Evolutionary conservation across 2,888 invertebrate genomes (phyloP), one percentile per base, ranked within the genome.

Genomic region (Andrena bicolor): DNA sequence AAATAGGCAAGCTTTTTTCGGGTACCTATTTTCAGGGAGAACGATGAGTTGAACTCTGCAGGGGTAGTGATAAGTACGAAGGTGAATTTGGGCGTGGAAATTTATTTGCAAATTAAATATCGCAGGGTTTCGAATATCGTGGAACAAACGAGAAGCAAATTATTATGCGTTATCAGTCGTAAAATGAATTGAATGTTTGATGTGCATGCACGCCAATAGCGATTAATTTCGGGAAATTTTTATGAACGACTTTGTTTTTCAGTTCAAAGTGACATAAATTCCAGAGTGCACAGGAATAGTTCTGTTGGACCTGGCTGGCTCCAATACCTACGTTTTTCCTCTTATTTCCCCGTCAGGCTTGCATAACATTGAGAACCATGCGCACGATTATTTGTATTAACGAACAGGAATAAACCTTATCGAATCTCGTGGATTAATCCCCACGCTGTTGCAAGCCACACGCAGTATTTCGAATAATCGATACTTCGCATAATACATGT

Each of bases 91-190:
- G 23, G 60, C 2, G 35, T 10, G 13, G 41, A 26, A 60, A 70
- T 80, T 76, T 60, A 65, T 65, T 70, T 26, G 49, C 51, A 49
- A 60, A 77, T 76, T 35, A 48, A 60, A 65, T 60, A 51, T 51
- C 51, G 23, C n/a, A 48, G 53, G 16, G n/a, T 16, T 1, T 6
- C 0, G 49, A 8, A 35, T 69, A 53, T 53, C 8, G 8, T 2
- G 35, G 7, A 41, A 41, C 69, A 23, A 49, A 13, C 78, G 56
- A 10, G 7, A 51, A 61, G 26, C 41, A 80, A 70, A 76, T 76
- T 70, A 41, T 41, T 79, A 70, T 79, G 64, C 64, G 70, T 79
- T 76, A 79, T 79, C 69, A 69, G 51, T 51, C 76, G 26, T 30
- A 35, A 63, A 48, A 63, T 41, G 63, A 53, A n/a, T 48, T 30